Evolutionary conservation across 2,113 vertebrate species (phyloP), one percentile per base, ranked within the genome.

Genomic region (Serilophus lunatus): DNA sequence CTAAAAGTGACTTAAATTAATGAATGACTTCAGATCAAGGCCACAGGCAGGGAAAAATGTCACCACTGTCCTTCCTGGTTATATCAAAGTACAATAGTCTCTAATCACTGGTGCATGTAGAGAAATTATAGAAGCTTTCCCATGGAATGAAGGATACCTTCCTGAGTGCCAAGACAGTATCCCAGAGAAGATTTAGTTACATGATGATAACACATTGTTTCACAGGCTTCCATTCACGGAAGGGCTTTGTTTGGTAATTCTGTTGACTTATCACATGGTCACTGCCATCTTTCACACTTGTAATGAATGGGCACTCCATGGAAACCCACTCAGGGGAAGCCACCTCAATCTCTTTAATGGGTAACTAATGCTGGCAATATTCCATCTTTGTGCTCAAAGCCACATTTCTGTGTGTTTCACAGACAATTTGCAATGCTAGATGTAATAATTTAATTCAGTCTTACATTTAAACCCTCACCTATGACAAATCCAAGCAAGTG

Each of bases 361-460:
- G 35, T 53, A 1, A 0, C 18, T 59, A 38, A 69, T 1, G 1
- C 25, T 60, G 31, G 12, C n/a, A 31, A 1, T 3, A 59, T 49
- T 40, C 45, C 18, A n/a, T 18, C 38, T 80, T 53, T 23, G 31
- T 10, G 12, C 47, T 63, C 47, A 42, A 53, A 76, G 18, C 26
- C 23, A 51, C 31, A 8, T 9, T 61, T 31, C 47, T 12, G 7
- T 31, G 28, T 25, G 18, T 80, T 89, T 59, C 49, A 33, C 35
- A 25, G 31, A 11, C 24, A 42, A 42, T 28, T 61, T 57, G 57
- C 40, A 82, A 14, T 9, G 28, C 26, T 66, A 38, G 19, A 17
- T 54, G 38, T 35, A 61, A 47, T 5, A 36, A 64, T 42, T 47
- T 79, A 35, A 44, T 42, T 35, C n/a, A 56, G 9, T 13, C 7